Evolutionary conservation across 2,888 invertebrate species (phyloP), one percentile per base, ranked within the genome.

Genomic region (Pristionchus japonicus): DNA sequence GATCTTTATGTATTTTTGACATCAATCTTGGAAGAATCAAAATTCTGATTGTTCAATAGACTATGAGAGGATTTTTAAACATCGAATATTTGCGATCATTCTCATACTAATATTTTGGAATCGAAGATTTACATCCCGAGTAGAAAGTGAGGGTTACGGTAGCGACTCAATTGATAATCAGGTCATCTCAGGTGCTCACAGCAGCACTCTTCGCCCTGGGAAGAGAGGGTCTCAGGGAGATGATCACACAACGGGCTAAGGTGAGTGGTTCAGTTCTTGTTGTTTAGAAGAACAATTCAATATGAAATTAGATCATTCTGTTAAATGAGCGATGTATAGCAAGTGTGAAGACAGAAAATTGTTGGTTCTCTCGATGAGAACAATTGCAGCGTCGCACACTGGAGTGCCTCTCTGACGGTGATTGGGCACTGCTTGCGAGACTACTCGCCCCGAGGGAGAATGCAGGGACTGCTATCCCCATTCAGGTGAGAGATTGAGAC

Each of bases 401-500:
- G 27, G 43, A 67, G 11, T 15, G 43, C 9, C 67, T 86, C n/a
- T 37, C 34, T 11, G 77, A 52, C 23, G 74, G 31, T 7, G 77
- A 87, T 43, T 87, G 87, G 87, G 74, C 77, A 52, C 17, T 37
- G 20, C 34, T 87, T 27, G 49, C 77, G 17, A 17, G 77, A 27
- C 31, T 87, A 17, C 31, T 87, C 87, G 74, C 87, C 52, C 87
- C 87, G 6, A 34, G 87, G 17, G 34, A 74, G 74, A 74, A 40
- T 40, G 20, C n/a, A 40, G 74, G 74, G n/a, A 74, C 74, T 3
- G n/a, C 37, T 23, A 74, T 74, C 11, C 74, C 74, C 37, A 74
- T 40, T 40, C 74, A 74, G 74, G 74, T 74, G 40, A 74, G 27
- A 64, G 1, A n/a, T 27, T 31, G 13, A 31, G 27, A 61, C 6